Conservation (phyloP, 1,140 invertebrate species). For the Cherax quadricarinatus region DNA sequence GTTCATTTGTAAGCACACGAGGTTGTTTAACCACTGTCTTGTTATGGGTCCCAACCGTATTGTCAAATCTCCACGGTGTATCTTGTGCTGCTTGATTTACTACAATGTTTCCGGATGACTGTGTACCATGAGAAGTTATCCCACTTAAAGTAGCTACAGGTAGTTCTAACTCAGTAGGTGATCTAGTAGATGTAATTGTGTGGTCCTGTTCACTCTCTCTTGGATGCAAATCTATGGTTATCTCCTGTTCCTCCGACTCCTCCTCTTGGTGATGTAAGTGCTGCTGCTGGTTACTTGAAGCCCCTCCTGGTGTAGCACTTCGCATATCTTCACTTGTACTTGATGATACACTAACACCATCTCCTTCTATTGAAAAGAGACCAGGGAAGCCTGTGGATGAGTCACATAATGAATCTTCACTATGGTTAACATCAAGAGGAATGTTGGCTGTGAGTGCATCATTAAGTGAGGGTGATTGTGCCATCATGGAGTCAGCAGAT, state of each 20-base stretch:
- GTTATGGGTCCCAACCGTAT: conserved; percentile 37
- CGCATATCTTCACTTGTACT: conserved; percentile 70
- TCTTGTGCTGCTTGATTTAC: conserved; percentile 54
- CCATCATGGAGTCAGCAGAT: conserved; percentile 73
- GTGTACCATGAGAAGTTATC: conserved; percentile 23
- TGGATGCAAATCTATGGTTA: conserved; percentile 62
- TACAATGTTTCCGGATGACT: conserved; percentile 13
- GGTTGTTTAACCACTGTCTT: conserved; percentile 24
- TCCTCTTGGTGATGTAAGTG: conserved; percentile 35
- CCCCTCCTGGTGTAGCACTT: conserved; percentile 23
- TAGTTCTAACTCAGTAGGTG: conserved; percentile 55
- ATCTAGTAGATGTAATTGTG: conserved; percentile 63
- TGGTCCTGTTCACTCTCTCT: conserved; percentile 68
- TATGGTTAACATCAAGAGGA: conserved; percentile 72
- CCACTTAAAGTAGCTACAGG: conserved; percentile 48
- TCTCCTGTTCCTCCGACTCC: conserved; percentile 49
- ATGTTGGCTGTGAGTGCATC: conserved; percentile 73
- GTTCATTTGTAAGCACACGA: conserved; percentile 21
- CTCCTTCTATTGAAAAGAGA: conserved; percentile 73
- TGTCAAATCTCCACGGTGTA: conserved; percentile 71
- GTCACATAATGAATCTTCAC: conserved; percentile 72
- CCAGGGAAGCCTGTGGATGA: conserved; percentile 72
- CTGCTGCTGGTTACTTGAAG: conserved; percentile 37
- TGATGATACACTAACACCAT: conserved; percentile 72
- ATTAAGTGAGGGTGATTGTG: conserved; percentile 71